phyloP scores from a whole-genome alignment of 2,113 vertebrate species.

The Sarotherodon lohbergeri region DNA sequence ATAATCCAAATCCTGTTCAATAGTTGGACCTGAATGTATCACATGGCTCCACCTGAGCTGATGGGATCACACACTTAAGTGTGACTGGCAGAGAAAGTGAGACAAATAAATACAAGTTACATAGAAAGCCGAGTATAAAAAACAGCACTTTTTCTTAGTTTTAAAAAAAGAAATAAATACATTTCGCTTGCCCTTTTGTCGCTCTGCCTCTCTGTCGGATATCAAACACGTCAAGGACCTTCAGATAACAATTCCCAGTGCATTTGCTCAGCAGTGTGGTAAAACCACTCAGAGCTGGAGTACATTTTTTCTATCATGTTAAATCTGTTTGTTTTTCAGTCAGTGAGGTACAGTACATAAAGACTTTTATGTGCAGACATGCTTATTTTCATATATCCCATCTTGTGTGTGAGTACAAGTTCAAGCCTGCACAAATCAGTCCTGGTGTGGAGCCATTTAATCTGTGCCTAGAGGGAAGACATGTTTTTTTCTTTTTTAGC shows the following conservation, averaged over 20 bases:
- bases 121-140: neutral
- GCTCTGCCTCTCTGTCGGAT: neutral
- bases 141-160: neutral
- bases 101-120: neutral
- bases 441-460: constrained; percentile 18
- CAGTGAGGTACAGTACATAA: neutral
- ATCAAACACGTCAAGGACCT: neutral
- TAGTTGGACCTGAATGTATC: constrained; percentile 33
- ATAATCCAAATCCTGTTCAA: constrained; percentile 55
- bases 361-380: neutral
- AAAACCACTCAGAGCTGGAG: neutral
- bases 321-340: neutral
- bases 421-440: constrained; percentile 6
- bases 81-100: neutral
- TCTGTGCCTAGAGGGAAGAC: constrained; percentile 18
- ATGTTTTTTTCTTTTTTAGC: neutral
- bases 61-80: neutral
- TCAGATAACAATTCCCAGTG: neutral
- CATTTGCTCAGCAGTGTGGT: neutral
- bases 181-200: neutral
- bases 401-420: neutral
- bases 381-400: neutral
- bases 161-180: neutral
- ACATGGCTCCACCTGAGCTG: constrained; percentile 27
- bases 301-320: neutral